Conservation (phyloP, 2,113 vertebrate genomes). For the Lagenorhynchus albirostris region DNA sequence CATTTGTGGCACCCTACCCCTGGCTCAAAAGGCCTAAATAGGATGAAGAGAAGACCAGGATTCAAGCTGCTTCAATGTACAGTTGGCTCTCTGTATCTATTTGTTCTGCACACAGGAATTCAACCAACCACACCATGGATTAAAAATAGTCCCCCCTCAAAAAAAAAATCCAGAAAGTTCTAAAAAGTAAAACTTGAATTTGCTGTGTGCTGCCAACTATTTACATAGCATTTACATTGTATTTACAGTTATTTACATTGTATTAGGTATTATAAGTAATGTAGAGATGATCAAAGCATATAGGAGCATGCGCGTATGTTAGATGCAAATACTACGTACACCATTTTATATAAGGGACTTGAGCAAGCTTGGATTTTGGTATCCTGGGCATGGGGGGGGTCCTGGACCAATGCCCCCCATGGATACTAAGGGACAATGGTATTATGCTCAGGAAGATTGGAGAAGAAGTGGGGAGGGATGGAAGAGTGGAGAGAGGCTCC, state of each 20-base stretch:
- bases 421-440: not conserved
- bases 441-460: not conserved
- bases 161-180: not conserved
- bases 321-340: not conserved
- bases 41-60: not conserved
- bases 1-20: not conserved
- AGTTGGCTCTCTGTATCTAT: not conserved
- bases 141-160: not conserved
- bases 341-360: not conserved
- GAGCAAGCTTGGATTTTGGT: not conserved
- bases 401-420: not conserved
- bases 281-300: not conserved
- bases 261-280: not conserved
- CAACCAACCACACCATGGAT: not conserved
- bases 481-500: not conserved
- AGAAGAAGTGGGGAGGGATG: fast-evolving
- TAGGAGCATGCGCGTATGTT: not conserved
- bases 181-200: not conserved
- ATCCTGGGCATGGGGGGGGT: not conserved
- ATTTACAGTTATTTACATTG: not conserved
- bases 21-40: not conserved
- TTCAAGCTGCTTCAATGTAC: not conserved
- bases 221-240: not conserved
- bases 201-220: not conserved
- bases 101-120: not conserved